These are phyloP conservation scores for Oophaga pumilio DNA, from an alignment of 2,113 vertebrate genomes.

Conservation along the genomic window DNA sequence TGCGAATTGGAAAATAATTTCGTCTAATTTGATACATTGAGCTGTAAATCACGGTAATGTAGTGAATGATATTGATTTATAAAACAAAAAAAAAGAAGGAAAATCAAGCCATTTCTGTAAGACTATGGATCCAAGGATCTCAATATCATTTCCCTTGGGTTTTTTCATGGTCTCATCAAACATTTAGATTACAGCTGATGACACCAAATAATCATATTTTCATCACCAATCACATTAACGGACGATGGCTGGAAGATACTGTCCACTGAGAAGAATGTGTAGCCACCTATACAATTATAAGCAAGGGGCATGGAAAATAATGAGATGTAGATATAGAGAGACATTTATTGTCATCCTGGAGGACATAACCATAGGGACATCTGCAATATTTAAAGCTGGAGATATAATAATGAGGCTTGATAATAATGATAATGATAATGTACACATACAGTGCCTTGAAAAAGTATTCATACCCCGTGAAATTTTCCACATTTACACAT, in stretches of 20 bases:
- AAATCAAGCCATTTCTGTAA: background rate
- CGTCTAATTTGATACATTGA: constrained; percentile 17
- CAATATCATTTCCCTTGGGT: constrained; percentile 23
- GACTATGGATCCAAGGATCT: background rate
- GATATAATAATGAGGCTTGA: too few relatives aligned
- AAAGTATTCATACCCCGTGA: too few relatives aligned
- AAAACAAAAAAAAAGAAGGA: too few relatives aligned
- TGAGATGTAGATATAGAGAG: background rate
- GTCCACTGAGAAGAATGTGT: background rate
- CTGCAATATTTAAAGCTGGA: background rate
- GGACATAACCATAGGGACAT: background rate
- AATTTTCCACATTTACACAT: too few relatives aligned
- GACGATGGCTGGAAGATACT: constrained; percentile 11
- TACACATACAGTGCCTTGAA: too few relatives aligned
- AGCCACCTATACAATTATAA: background rate
- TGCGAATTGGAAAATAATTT: constrained; percentile 10
- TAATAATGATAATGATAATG: too few relatives aligned
- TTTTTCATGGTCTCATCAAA: constrained; percentile 11
- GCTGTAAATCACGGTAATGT: constrained; percentile 12
- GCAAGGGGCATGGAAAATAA: background rate
- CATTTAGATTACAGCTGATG: constrained; percentile 12
- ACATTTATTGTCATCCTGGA: background rate
- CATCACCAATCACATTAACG: background rate
- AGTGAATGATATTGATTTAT: constrained; percentile 15
- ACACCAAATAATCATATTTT: constrained; percentile 1